Evolutionary conservation across 2,113 vertebrate species (phyloP), one percentile per base, ranked within the genome.

Genomic region (zebrafish (Danio rerio)): DNA sequence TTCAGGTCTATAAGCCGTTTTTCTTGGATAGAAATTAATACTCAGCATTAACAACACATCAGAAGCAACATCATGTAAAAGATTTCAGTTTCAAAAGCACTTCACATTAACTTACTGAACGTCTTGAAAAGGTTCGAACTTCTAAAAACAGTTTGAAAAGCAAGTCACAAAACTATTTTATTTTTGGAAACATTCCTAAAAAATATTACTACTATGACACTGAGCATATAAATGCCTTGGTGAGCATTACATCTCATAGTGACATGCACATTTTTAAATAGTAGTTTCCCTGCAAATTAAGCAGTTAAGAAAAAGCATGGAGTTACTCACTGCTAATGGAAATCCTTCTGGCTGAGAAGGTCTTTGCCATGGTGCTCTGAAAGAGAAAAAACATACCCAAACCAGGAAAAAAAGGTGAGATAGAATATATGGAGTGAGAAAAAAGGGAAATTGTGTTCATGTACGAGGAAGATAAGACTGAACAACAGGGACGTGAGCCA

Each of bases 331-430:
- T 90, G 90, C 90, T 81, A 70, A 94, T 86, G 59, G 91, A 93
- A 86, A 93, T 94, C 89, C 88, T 93, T 49, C 92, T 92, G 66
- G 91, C 88, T n/a, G 93, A 88, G 85, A 93, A 93, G 83, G 85
- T 88, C 86, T 93, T 94, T 9, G 91, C 88, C 16, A 88, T 92
- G 58, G 79, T 40, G 56, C 76, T 85, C 93, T 94, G 90, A 83
- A 93, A 93, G 56, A 92, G 68, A 91, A 90, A 40, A 89, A 83
- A 89, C 87, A 89, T 70, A 90, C 74, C 86, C 87, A 68, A 77
- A 83, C 2, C 84, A 65, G 87, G 86, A 81, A 72, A 52, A 31
- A 78, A 73, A 89, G 85, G 87, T 88, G 86, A 92, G 88, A 89
- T 62, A 43, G 47, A 55, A 62, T 18, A 84, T 7, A 61, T 45